Percentiles rank a stretch among this genome's conserved stretches.
These are phyloP conservation scores for Musca domestica DNA, from an alignment of 1,140 invertebrate genomes.

Conservation along the genomic window DNA sequence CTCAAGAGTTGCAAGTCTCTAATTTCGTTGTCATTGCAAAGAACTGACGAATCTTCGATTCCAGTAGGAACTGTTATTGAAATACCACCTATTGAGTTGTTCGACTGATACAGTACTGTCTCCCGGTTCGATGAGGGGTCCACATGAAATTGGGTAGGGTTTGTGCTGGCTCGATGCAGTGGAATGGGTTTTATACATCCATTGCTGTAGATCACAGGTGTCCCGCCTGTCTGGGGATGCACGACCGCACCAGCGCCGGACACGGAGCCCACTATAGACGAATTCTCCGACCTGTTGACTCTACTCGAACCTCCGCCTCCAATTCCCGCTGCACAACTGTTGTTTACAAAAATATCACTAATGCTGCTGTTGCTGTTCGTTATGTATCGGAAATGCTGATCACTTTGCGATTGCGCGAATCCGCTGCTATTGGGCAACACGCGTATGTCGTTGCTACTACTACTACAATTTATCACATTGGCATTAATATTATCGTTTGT, in stretches of 20 bases:
- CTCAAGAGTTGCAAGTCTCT: constrained; percentile 28
- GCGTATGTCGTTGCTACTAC: constrained; percentile 10
- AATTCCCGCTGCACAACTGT: constrained; percentile 36
- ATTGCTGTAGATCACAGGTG: constrained; percentile 39
- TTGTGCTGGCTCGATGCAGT: constrained; percentile 32
- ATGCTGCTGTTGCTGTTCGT: constrained; percentile 47
- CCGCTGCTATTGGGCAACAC: constrained; percentile 16
- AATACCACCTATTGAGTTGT: constrained; percentile 31
- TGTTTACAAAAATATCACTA: constrained; percentile 51
- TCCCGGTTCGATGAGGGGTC: not conserved
- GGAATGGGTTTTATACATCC: constrained; percentile 45
- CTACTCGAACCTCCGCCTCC: not conserved
- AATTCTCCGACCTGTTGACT: constrained; percentile 3
- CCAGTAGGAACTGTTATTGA: constrained; percentile 27
- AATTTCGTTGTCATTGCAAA: constrained; percentile 22
- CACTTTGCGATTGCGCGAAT: constrained; percentile 47
- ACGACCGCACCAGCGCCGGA: not conserved
- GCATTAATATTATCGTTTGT: constrained; percentile 11
- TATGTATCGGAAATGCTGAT: constrained; percentile 50
- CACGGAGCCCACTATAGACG: not conserved
- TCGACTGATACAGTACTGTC: constrained; percentile 28
- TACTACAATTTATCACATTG: constrained; percentile 21
- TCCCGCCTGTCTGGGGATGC: constrained; percentile 22
- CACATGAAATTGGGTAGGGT: constrained; percentile 27
- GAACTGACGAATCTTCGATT: not conserved